phyloP scores from a whole-genome alignment of 1,140 invertebrate species.

The Pogonomyrmex barbatus region DNA sequence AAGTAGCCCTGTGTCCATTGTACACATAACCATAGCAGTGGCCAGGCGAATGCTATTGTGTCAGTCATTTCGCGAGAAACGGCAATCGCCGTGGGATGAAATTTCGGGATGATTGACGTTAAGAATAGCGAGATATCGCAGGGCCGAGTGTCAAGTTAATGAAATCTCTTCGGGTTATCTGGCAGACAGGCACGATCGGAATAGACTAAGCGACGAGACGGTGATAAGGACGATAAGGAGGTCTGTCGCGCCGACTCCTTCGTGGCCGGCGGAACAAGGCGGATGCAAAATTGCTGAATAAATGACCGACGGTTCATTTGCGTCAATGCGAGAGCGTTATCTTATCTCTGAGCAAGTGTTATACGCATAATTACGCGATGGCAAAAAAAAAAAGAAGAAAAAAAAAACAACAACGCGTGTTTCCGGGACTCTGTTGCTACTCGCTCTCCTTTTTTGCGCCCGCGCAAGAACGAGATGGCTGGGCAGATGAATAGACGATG shows the following conservation, averaged over 20 bases:
- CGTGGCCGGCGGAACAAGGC: background rate
- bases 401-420: background rate
- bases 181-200: background rate
- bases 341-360: slow-evolving; percentile 10
- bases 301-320: slow-evolving; percentile 20
- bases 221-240: slow-evolving; percentile 30
- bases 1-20: slow-evolving; percentile 36
- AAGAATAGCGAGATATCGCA: background rate
- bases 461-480: background rate
- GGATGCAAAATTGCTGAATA: slow-evolving; percentile 35
- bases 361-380: background rate
- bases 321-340: slow-evolving; percentile 33
- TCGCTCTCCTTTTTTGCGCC: background rate
- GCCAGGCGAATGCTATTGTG: slow-evolving; percentile 17
- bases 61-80: slow-evolving; percentile 8
- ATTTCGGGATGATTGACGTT: slow-evolving; percentile 35
- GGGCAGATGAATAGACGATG: background rate
- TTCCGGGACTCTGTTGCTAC: background rate
- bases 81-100: slow-evolving; percentile 1
- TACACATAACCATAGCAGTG: slow-evolving; percentile 7
- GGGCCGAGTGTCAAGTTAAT: background rate
- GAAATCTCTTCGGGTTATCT: slow-evolving; percentile 29
- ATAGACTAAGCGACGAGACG: slow-evolving; percentile 23
- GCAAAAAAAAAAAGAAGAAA: no score
- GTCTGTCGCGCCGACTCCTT: background rate